A percentile compares a stretch with the other conserved stretches of the same genome.
Conservation (phyloP, 2,888 invertebrate species). For the Nemoura dubitans region DNA sequence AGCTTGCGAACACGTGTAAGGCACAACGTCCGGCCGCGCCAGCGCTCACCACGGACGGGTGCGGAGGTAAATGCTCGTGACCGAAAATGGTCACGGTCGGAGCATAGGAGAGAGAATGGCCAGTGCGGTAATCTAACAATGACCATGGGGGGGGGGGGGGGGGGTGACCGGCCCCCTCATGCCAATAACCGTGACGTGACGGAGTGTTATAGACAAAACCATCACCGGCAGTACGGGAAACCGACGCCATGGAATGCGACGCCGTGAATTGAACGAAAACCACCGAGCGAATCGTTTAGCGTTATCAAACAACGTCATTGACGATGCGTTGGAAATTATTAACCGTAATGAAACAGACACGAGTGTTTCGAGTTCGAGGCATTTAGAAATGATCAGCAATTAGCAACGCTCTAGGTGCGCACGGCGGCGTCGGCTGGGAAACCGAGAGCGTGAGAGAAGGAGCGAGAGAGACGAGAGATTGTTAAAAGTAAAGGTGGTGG, state of each 20-base stretch:
- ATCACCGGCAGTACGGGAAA: not conserved
- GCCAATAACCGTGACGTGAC: not conserved
- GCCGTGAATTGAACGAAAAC: not conserved
- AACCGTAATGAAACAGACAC: not conserved
- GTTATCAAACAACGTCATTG: not conserved
- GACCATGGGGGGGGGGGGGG: not conserved
- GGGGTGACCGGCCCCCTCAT: not conserved
- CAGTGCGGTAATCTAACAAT: not conserved
- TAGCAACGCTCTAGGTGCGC: slow-evolving; percentile 24
- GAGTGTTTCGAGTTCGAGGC: not conserved
- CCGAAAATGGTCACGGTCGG: not conserved
- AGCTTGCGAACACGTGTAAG: not conserved
- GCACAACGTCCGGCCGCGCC: not conserved
- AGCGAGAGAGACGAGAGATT: not conserved
- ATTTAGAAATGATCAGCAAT: slow-evolving; percentile 34
- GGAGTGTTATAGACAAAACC: not conserved
- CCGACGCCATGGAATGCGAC: not conserved
- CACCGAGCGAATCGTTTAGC: not conserved
- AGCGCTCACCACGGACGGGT: not conserved
- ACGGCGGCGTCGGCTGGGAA: slow-evolving; percentile 2
- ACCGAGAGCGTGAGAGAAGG: not conserved
- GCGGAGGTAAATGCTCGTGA: not conserved
- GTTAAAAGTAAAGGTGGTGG: not conserved
- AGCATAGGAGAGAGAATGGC: not conserved
- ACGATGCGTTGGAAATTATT: not conserved